Percentiles rank a stretch among this genome's conserved stretches.
Conservation (phyloP, 2,113 vertebrate species). For the Hystrix cristata region DNA sequence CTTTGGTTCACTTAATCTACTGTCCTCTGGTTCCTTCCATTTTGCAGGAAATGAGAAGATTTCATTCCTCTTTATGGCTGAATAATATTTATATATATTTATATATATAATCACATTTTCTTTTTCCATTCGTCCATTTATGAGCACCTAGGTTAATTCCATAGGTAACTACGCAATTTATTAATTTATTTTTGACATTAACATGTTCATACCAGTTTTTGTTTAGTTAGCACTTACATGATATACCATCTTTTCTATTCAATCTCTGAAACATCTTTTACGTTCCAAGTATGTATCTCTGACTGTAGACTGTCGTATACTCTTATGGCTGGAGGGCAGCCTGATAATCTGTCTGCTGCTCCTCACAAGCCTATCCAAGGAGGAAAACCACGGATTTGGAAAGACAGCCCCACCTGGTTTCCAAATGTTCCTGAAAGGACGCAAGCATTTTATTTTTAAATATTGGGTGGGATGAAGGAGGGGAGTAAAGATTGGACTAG, state of each 20-base stretch:
- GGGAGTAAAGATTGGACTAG: not conserved
- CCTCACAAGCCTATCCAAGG: not conserved
- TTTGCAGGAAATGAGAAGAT: not conserved
- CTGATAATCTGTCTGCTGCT: not conserved
- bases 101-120: not conserved
- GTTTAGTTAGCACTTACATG: not conserved
- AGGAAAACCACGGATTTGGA: not conserved
- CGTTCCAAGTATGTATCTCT: not conserved
- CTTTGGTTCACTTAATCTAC: not conserved
- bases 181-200: not conserved
- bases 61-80: not conserved
- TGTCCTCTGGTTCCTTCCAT: not conserved
- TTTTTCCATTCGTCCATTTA: not conserved
- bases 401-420: not conserved
- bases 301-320: not conserved
- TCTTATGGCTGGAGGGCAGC: not conserved
- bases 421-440: not conserved
- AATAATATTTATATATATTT: not conserved
- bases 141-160: not conserved
- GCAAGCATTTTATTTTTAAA: not conserved
- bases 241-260: not conserved
- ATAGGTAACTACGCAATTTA: not conserved
- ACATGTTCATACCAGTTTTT: not conserved
- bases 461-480: fast-evolving
- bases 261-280: not conserved